Evolutionary conservation across 1,140 invertebrate genomes (phyloP), one percentile per base, ranked within the genome.

Genomic region (Pentalonia nigronervosa): DNA sequence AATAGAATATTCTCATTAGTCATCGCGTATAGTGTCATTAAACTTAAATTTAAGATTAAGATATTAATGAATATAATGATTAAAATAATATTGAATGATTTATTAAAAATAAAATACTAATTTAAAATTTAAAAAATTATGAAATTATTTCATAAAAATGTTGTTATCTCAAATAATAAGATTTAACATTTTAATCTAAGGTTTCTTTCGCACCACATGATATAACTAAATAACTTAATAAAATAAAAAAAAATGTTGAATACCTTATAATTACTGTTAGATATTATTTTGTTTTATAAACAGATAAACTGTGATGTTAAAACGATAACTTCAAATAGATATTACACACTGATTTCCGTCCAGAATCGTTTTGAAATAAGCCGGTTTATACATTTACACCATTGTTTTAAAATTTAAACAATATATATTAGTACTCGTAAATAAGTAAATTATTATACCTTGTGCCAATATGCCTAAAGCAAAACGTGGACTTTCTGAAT

Each of bases 1-100:
- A 90, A 30, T 90, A 34, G 25, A 56, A 53, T 90, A 88, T 14
- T 87, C 84, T 87, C 30, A 50, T 88, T n/a, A 88, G 25, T 45
- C 47, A 50, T 84, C 83, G n/a, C 60, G 34, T 34, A 23, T 84
- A 50, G 86, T 8, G 45, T 88, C 86, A 50, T 88, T 50, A 34
- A 88, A 50, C 47, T 88, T 50, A 21, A 48, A 48, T 8, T 34
- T 17, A 50, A 50, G 7, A 88, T 30, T n/a, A 47, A 87, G 84
- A 30, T 47, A 23, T 87, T 87, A n/a, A n/a, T n/a, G n/a, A n/a
- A n/a, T n/a, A n/a, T n/a, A n/a, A n/a, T n/a, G 7, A 88, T 30
- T n/a, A 47, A 87, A 45, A 30, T 47, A 23, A 48, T 87, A 45
- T 47, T 87, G 9, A 25, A 47, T n/a, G 84, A 87, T 48, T 47